Evolutionary conservation across 2,888 invertebrate species (phyloP).

Genomic region (Melipona bicolor): DNA sequence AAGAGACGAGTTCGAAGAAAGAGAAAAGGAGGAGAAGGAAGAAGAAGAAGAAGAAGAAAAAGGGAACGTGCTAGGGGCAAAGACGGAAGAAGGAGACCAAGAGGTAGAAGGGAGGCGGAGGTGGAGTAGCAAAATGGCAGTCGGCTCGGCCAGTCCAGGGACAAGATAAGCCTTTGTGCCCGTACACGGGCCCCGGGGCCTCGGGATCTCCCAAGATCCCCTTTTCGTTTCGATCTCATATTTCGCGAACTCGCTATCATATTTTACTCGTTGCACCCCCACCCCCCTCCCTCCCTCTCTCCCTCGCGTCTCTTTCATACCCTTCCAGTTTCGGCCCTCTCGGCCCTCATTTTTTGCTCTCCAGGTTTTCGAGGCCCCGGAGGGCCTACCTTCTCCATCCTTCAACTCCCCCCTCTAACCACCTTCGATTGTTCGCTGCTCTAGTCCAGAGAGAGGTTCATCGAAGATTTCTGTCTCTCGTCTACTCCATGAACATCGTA

Average conservation of each 20-base stretch:
- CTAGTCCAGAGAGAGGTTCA: conserved; percentile 17
- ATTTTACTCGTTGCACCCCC: conserved; percentile 76
- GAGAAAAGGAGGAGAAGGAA: conserved; percentile 44
- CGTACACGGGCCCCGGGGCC: conserved; percentile 67
- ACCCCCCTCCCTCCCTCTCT: conserved; percentile 11
- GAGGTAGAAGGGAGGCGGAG: conserved; percentile 49
- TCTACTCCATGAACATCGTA: neutral
- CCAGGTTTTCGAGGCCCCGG: conserved; percentile 28
- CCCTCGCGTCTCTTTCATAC: conserved; percentile 57
- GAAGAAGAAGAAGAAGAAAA: conserved; percentile 3
- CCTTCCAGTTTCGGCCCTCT: conserved; percentile 55
- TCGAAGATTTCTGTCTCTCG: conserved; percentile 14
- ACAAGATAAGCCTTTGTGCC: conserved; percentile 82
- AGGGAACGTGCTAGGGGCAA: conserved; percentile 15
- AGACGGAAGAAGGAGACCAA: conserved; percentile 36
- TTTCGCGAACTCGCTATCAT: conserved; percentile 83
- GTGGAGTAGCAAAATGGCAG: conserved; percentile 78
- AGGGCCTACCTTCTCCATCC: conserved; percentile 24
- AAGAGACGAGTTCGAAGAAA: conserved; percentile 57
- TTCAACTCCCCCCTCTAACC: conserved; percentile 16
- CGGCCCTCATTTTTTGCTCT: conserved; percentile 4
- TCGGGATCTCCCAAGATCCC: conserved; percentile 59
- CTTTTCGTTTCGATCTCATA: conserved; percentile 79
- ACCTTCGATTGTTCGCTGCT: conserved; percentile 49
- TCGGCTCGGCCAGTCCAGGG: conserved; percentile 61